Evolutionary conservation across 37 sponge, comb jelly and placozoan species (phyloP).

Genomic region (Beroe ovata): DNA sequence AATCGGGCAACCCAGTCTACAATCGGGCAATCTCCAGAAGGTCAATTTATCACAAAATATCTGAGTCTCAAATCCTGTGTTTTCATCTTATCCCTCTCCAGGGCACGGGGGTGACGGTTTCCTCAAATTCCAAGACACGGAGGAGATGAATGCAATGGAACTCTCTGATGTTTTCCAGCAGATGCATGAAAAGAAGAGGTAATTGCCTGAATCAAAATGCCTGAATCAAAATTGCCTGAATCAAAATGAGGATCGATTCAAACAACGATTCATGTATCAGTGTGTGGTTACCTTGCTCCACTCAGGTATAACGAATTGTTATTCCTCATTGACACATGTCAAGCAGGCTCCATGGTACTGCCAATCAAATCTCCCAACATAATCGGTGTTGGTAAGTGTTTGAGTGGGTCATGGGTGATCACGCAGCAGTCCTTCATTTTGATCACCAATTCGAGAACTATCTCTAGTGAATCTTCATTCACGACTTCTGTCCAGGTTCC

Average conservation of each 20-base stretch:
- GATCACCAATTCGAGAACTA: too few species aligned
- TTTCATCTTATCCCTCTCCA: conserved; percentile 19
- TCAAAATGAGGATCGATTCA: too few species aligned
- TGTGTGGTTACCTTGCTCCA: too few species aligned
- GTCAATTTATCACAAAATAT: neutral
- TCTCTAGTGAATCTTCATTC: too few species aligned
- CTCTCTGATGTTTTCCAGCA: conserved; percentile 91
- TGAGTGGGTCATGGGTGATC: neutral
- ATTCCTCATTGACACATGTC: conserved; percentile 93
- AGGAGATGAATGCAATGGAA: conserved; percentile 89
- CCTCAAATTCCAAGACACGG: conserved; percentile 91
- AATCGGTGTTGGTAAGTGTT: conserved; percentile 76
- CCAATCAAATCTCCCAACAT: conserved; percentile 93
- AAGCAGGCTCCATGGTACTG: conserved; percentile 83
- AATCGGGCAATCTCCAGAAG: too few species aligned
- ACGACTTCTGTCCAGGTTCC: conserved; percentile 47
- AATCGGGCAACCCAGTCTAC: too few species aligned
- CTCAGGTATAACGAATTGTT: conserved; percentile 87
- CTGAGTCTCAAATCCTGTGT: neutral
- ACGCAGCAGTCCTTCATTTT: neutral
- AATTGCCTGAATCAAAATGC: neutral
- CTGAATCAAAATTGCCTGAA: too few species aligned
- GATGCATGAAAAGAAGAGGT: conserved; percentile 95
- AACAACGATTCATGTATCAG: too few species aligned
- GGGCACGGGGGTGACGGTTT: conserved; percentile 96